Conservation (phyloP, 2,113 vertebrate species). For the Aegithalos caudatus region DNA sequence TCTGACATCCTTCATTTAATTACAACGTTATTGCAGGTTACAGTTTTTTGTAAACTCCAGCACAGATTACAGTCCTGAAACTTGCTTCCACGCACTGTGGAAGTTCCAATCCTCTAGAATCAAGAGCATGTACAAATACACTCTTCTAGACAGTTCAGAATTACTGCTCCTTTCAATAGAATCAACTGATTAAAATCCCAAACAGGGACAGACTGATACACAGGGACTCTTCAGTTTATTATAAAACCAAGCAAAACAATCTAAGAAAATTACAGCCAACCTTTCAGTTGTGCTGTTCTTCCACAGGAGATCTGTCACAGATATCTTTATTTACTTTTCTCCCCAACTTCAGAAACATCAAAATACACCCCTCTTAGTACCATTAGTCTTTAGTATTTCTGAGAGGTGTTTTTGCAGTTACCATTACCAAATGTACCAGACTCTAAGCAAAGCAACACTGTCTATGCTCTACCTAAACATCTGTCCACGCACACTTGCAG, state of each 20-base stretch:
- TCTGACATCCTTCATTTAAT: neutral
- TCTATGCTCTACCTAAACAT: neutral
- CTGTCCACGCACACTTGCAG: neutral
- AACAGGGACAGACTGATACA: neutral
- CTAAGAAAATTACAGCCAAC: neutral
- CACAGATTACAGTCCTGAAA: neutral
- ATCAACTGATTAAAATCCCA: neutral
- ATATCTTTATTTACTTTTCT: neutral
- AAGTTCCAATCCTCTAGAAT: neutral
- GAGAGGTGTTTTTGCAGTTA: neutral
- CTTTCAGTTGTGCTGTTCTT: neutral
- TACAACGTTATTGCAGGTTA: neutral
- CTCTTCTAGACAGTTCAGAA: neutral
- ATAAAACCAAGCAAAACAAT: neutral
- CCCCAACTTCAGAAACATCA: neutral
- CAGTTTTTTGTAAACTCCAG: neutral
- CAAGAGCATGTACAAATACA: neutral
- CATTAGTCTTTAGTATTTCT: neutral
- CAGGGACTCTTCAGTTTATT: neutral
- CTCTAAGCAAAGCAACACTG: neutral
- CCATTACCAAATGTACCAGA: accelerated
- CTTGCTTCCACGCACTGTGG: accelerated
- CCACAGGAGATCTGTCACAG: neutral
- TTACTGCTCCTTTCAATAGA: neutral
- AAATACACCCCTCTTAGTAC: neutral